phyloP scores from a whole-genome alignment of 2,113 vertebrate species.

The Carassius auratus region DNA sequence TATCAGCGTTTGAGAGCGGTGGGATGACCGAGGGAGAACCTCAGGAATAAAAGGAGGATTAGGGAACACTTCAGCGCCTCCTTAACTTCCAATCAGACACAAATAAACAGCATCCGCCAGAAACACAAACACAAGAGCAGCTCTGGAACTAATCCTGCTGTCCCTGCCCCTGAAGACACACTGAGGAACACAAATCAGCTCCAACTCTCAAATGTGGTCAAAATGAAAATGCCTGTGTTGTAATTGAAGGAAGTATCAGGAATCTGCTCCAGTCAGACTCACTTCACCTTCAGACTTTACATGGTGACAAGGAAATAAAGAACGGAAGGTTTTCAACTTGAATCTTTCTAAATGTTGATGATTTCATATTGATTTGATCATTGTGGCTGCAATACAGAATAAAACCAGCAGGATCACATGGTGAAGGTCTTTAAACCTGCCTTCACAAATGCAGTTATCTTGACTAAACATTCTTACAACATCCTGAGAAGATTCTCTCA shows the following conservation, averaged over 20 bases:
- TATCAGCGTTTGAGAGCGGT: slow-evolving; percentile 72
- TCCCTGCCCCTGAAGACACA: slow-evolving; percentile 14
- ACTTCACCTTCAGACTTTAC: background rate
- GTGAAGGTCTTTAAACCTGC: background rate
- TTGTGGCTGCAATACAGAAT: background rate
- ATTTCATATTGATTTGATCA: background rate
- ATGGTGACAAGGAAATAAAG: background rate
- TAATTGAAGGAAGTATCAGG: background rate
- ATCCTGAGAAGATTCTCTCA: background rate
- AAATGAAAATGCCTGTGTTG: background rate
- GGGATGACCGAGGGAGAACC: slow-evolving; percentile 70
- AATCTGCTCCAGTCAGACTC: background rate
- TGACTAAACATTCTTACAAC: background rate
- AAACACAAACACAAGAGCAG: slow-evolving; percentile 55
- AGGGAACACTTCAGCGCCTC: slow-evolving; percentile 69
- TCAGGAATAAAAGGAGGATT: slow-evolving; percentile 79
- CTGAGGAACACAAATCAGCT: background rate
- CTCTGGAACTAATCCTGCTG: slow-evolving; percentile 59
- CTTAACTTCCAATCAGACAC: slow-evolving; percentile 66
- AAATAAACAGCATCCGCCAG: slow-evolving; percentile 74
- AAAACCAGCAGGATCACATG: background rate
- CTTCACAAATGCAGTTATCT: background rate
- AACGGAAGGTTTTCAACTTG: background rate
- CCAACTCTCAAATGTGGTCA: background rate
- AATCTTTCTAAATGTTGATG: background rate